A percentile compares a stretch with the other conserved stretches of the same genome.
phyloP scores from a whole-genome alignment of 2,888 invertebrate species.

The Unio delphinus region DNA sequence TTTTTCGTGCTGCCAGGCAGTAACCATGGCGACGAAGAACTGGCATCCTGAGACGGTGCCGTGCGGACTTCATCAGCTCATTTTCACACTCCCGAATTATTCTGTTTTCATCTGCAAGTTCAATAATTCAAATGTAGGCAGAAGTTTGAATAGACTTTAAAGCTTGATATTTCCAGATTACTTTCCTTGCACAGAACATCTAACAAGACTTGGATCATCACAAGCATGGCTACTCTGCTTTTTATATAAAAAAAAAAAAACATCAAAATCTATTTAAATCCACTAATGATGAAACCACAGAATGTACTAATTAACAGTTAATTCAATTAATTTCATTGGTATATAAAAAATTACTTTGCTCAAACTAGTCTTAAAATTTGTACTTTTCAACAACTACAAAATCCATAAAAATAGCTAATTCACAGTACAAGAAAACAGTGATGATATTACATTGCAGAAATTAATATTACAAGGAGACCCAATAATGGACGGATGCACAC shows the following conservation, averaged over 20 bases:
- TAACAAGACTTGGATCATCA: background rate
- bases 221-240: background rate
- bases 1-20: slow-evolving; percentile 65
- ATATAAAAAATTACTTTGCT: no score
- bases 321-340: no score
- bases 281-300: no score
- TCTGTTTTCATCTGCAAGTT: slow-evolving; percentile 60
- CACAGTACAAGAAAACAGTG: no score
- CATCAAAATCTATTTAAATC: no score
- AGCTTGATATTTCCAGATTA: background rate
- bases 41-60: slow-evolving; percentile 66
- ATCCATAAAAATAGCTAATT: no score
- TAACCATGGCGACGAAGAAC: slow-evolving; percentile 69
- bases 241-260: background rate
- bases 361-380: no score
- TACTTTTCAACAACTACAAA: no score
- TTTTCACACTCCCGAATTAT: slow-evolving; percentile 68
- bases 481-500: no score
- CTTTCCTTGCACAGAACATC: background rate
- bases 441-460: no score
- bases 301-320: no score
- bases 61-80: slow-evolving; percentile 58
- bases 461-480: no score
- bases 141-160: background rate
- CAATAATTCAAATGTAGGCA: background rate